Base-by-base conservation (phyloP, 2,888 invertebrate genomes). In the Bombyx huttoni region DNA sequence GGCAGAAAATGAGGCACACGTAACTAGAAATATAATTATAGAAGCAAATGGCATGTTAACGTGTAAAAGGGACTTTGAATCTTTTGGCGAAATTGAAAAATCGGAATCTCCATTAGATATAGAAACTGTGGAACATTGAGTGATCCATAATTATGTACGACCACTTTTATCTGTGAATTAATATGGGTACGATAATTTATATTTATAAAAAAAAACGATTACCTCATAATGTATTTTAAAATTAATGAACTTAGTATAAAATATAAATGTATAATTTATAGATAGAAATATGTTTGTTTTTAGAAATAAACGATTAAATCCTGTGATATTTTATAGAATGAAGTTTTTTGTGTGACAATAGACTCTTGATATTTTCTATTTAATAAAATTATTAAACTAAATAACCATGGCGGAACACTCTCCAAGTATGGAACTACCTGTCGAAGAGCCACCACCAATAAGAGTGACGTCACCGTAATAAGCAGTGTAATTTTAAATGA, bases 41-140 rank as follows among this genome's bases (percentile, higher is more conserved):
- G 40, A 40, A 40, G 8, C 40, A 40, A 40, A 40, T 40, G 24
- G 24, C 2, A 24, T 24, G 1, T 24, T 24, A 40, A 40, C 40
- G 40, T 12, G 40, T 24, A 7, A 13, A 12, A 5, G 47, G 13
- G 46, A 49, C 45, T 49, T 51, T 2, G 24, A 24, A 13, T 33
- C 40, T 34, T 51, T 34, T 24, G 49, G 47, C 7, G 66, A 63
- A 49, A 62, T 70, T 54, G 63, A 71, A 12, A 68, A 72, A 56
- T 62, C 74, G 33, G 77, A 78, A 24, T 66, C 70, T 12, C 79
- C 78, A 6, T 63, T 86, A 52, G 85, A 87, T 59, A 66, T 87
- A 12, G 86, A 85, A 60, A 74, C 72, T 14, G 56, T 81, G 46
- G 24, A 24, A 24, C 24, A 24, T 24, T 24, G 24, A 24, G 64